phyloP scores from a whole-genome alignment of 2,888 invertebrate genomes.

The Parelbella ahira region DNA sequence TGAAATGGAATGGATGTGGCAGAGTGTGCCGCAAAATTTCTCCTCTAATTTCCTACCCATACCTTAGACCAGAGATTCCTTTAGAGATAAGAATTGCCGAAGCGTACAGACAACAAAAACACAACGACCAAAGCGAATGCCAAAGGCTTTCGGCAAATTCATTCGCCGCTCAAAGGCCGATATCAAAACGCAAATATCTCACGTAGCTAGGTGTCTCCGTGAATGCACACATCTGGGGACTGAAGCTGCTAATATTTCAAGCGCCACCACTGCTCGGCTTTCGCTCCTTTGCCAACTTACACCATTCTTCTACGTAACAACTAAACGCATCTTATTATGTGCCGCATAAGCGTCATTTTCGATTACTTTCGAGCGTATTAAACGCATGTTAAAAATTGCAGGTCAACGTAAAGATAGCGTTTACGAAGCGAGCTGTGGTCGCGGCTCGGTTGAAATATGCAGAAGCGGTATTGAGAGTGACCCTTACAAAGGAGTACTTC shows the following conservation, averaged over 20 bases:
- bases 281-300: conserved; percentile 52
- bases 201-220: conserved; percentile 54
- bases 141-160: conserved; percentile 36
- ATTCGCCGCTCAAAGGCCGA: conserved; percentile 51
- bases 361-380: conserved; percentile 22
- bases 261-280: conserved; percentile 60
- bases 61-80: conserved; percentile 18
- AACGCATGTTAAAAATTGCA: conserved; percentile 34
- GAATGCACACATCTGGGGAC: conserved; percentile 66
- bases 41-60: conserved; percentile 5
- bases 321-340: conserved; percentile 25
- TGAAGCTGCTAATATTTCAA: conserved; percentile 75
- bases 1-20: too few relatives aligned
- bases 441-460: conserved; percentile 73
- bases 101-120: conserved; percentile 22
- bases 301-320: neutral
- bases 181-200: conserved; percentile 69
- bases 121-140: conserved; percentile 16
- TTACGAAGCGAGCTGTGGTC: conserved; percentile 66
- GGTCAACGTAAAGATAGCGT: conserved; percentile 66
- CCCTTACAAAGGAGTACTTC: conserved; percentile 60
- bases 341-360: conserved; percentile 34
- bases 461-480: conserved; percentile 70
- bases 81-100: conserved; percentile 22
- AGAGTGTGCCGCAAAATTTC: too few relatives aligned